Conservation (phyloP, 1,140 invertebrate species). For the Caenorhabditis latens region DNA sequence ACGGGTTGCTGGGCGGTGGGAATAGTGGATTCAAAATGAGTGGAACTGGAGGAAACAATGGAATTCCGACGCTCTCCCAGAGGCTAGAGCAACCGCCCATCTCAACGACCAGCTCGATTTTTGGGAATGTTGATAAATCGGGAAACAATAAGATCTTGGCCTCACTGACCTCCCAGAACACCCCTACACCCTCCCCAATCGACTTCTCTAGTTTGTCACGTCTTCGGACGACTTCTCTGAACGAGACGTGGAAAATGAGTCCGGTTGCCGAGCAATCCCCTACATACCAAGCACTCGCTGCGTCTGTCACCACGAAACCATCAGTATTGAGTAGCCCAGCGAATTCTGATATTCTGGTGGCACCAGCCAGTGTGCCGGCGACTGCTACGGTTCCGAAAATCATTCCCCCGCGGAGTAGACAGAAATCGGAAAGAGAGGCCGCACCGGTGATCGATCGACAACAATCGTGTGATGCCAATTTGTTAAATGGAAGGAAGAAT, state of each 20-base stretch:
- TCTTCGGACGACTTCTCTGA: not conserved
- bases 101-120: not conserved
- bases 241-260: slow-evolving; percentile 10
- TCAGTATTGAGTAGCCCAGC: not conserved
- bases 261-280: not conserved
- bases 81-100: slow-evolving; percentile 29
- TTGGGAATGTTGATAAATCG: not conserved
- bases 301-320: not conserved
- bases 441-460: not conserved
- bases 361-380: not conserved
- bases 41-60: not conserved
- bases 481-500: not conserved
- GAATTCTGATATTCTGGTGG: not conserved
- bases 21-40: not conserved
- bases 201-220: slow-evolving; percentile 7
- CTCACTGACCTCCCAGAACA: not conserved
- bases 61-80: not conserved
- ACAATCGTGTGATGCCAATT: slow-evolving; percentile 41
- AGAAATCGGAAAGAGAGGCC: not conserved
- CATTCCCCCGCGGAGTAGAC: not conserved
- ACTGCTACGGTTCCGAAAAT: not conserved
- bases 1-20: not conserved
- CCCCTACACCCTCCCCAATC: not conserved
- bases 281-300: not conserved
- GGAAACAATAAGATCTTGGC: not conserved